phyloP scores from a whole-genome alignment of 2,113 vertebrate genomes.

The Amphilophus citrinellus region DNA sequence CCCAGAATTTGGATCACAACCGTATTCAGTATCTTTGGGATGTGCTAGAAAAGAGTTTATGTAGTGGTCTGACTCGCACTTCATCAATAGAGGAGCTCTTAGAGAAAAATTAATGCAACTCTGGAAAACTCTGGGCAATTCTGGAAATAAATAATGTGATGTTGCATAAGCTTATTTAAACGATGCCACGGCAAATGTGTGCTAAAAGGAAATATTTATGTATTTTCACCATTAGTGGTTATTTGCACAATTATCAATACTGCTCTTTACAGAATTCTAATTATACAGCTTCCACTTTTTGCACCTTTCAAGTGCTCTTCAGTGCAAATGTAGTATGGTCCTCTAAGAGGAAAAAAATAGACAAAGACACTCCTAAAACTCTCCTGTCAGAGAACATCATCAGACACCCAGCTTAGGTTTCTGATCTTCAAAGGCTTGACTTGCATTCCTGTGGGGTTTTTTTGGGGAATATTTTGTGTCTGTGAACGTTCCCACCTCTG shows the following conservation, averaged over 20 bases:
- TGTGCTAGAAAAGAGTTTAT: neutral
- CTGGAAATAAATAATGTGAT: neutral
- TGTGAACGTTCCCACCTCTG: slow-evolving; percentile 72
- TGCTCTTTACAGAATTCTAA: neutral
- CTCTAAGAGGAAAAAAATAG: neutral
- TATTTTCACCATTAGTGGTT: neutral
- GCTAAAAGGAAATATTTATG: neutral
- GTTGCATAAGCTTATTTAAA: neutral
- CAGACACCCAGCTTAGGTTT: slow-evolving; percentile 56
- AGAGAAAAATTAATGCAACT: neutral
- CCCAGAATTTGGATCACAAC: neutral
- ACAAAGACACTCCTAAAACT: slow-evolving; percentile 24
- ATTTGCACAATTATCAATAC: neutral
- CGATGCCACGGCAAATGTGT: neutral
- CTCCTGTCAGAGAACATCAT: slow-evolving; percentile 52
- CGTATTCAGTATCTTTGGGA: neutral
- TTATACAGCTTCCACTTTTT: neutral
- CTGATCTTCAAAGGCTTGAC: slow-evolving; percentile 66
- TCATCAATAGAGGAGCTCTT: neutral
- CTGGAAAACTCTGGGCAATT: neutral
- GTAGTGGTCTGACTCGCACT: neutral
- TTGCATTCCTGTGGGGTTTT: slow-evolving; percentile 68
- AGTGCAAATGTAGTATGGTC: neutral
- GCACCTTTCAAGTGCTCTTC: neutral
- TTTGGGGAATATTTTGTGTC: slow-evolving; percentile 51